phyloP scores from a whole-genome alignment of 1,140 invertebrate species.

The Drosophila carrolli region DNA sequence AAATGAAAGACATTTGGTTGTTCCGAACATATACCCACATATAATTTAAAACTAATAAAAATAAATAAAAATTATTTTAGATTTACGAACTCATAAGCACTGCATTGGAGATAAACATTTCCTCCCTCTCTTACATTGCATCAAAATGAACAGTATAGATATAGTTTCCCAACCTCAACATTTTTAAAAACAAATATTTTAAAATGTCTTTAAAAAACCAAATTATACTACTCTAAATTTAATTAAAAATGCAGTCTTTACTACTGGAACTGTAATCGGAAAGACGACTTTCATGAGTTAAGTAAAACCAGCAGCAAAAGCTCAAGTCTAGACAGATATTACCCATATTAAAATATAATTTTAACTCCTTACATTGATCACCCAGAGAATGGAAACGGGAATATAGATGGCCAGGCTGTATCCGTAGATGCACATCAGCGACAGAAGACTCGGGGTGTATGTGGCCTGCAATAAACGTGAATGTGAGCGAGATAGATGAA shows the following conservation, averaged over 20 bases:
- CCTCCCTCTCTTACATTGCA: neutral
- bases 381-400: slow-evolving; percentile 97
- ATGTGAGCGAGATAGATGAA: slow-evolving; percentile 24
- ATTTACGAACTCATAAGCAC: no score
- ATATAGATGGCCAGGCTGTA: slow-evolving; percentile 98
- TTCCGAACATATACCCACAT: no score
- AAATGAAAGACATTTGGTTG: no score
- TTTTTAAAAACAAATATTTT: no score
- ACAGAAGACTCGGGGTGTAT: slow-evolving; percentile 89
- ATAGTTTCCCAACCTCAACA: neutral
- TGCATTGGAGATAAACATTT: neutral
- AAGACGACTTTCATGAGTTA: no score
- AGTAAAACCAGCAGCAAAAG: no score
- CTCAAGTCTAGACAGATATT: neutral
- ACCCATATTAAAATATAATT: no score
- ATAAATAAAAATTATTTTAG: neutral
- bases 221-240: neutral
- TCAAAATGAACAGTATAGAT: neutral
- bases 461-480: slow-evolving; percentile 85
- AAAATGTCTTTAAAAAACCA: no score
- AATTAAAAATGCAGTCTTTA: neutral
- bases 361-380: slow-evolving; percentile 86
- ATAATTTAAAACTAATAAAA: no score
- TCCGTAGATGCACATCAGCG: slow-evolving; percentile 96
- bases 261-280: no score